A percentile compares a stretch with the other conserved stretches of the same genome.
Evolutionary conservation across 2,113 vertebrate species (phyloP).

Genomic region (Danionella cerebrum): DNA sequence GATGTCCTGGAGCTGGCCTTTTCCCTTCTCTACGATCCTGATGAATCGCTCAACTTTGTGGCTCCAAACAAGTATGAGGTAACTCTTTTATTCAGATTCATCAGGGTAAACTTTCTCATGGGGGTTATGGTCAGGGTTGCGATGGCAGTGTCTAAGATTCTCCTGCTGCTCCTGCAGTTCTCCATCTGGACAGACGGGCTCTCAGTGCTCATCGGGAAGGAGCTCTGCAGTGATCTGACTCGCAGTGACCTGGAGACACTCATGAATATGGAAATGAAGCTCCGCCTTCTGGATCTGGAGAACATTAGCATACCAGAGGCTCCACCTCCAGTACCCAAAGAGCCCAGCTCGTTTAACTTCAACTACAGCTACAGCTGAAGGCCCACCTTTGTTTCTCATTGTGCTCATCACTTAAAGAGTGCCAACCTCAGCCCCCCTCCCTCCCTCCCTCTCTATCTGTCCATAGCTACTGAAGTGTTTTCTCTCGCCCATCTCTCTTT

Average conservation of each 20-base stretch:
- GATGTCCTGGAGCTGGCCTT: slow-evolving; percentile 95
- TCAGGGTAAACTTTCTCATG: background rate
- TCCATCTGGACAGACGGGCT: slow-evolving; percentile 96
- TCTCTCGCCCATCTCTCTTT: too few species aligned
- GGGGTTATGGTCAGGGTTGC: too few species aligned
- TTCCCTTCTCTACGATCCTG: slow-evolving; percentile 92
- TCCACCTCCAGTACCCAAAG: slow-evolving; percentile 87
- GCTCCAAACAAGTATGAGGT: slow-evolving; percentile 99
- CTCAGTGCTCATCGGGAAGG: slow-evolving; percentile 86
- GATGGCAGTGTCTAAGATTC: too few species aligned
- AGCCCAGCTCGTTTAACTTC: slow-evolving; percentile 96
- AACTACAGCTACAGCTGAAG: slow-evolving; percentile 97
- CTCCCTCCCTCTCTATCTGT: too few species aligned
- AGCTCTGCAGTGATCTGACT: slow-evolving; percentile 94
- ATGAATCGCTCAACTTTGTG: slow-evolving; percentile 96
- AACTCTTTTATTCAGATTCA: slow-evolving; percentile 37
- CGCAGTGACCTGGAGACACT: slow-evolving; percentile 93
- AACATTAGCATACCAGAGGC: slow-evolving; percentile 93
- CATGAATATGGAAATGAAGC: slow-evolving; percentile 98
- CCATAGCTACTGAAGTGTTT: too few species aligned
- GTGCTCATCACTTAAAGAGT: too few species aligned
- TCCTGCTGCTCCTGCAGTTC: slow-evolving; percentile 62
- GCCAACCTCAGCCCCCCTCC: too few species aligned
- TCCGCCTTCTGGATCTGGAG: slow-evolving; percentile 92
- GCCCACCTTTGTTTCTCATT: slow-evolving; percentile 70